These are phyloP conservation scores for Acrocephalus arundinaceus DNA, from an alignment of 2,113 vertebrate species.

Conservation along the genomic window DNA sequence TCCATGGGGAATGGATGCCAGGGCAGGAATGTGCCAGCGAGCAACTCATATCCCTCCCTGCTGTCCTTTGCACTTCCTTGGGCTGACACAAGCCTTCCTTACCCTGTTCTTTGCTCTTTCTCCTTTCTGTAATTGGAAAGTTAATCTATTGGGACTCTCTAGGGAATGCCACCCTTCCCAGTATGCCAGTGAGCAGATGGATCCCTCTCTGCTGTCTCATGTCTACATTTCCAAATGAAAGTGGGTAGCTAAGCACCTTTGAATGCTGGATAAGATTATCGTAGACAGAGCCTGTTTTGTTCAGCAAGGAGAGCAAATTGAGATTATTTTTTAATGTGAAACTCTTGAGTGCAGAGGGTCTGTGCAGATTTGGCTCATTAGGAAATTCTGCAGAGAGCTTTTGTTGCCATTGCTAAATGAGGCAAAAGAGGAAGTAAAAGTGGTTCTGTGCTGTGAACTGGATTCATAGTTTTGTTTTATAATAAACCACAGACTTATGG, in stretches of 20 bases:
- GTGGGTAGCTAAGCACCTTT: not conserved
- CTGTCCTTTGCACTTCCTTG: not conserved
- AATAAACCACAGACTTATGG: not conserved
- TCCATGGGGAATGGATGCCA: not conserved
- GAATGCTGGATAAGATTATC: not conserved
- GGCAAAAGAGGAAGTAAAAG: constrained; percentile 22
- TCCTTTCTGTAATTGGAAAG: not conserved
- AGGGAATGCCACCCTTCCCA: not conserved
- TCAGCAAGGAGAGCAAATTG: not conserved
- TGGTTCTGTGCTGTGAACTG: not conserved
- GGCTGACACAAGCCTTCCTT: not conserved
- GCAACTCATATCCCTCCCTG: not conserved
- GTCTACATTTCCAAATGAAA: not conserved
- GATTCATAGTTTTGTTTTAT: not conserved
- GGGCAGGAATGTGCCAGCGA: not conserved
- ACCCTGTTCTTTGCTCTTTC: not conserved
- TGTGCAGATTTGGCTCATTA: not conserved
- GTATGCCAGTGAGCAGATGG: not conserved
- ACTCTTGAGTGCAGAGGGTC: not conserved
- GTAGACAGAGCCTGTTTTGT: not conserved
- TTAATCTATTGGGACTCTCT: not conserved
- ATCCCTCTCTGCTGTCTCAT: not conserved
- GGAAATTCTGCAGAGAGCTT: not conserved
- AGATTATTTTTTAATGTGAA: not conserved
- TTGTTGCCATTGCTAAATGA: not conserved